Conservation (phyloP, 2,113 vertebrate species). For the Lutjanus erythropterus region DNA sequence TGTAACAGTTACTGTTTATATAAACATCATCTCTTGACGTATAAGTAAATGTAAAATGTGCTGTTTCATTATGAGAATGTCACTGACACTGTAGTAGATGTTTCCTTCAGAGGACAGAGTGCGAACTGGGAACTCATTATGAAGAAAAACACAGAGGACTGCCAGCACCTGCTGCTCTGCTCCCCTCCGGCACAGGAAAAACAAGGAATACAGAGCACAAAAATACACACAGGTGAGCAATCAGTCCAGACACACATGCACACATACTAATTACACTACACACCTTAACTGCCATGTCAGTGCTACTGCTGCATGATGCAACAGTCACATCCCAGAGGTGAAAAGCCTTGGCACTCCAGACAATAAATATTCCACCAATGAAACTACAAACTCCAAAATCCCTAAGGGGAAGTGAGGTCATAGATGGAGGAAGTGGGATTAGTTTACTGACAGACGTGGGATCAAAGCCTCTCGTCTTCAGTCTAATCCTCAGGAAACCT, state of each 20-base stretch:
- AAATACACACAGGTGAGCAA: slow-evolving; percentile 53
- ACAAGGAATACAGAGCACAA: slow-evolving; percentile 52
- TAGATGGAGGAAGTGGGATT: slow-evolving; percentile 51
- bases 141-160: slow-evolving; percentile 66
- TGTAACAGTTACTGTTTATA: neutral
- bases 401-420: slow-evolving; percentile 52
- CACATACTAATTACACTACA: slow-evolving; percentile 43
- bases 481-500: slow-evolving; percentile 56
- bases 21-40: neutral
- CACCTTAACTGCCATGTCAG: neutral
- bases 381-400: slow-evolving; percentile 35
- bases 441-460: slow-evolving; percentile 47
- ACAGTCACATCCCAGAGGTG: slow-evolving; percentile 38
- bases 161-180: slow-evolving; percentile 72
- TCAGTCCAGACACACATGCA: slow-evolving; percentile 8
- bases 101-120: slow-evolving; percentile 58
- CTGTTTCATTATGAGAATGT: slow-evolving; percentile 26
- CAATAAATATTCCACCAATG: slow-evolving; percentile 24
- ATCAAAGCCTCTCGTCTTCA: slow-evolving; percentile 54
- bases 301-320: slow-evolving; percentile 51
- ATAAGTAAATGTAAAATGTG: slow-evolving; percentile 4
- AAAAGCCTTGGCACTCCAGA: slow-evolving; percentile 1
- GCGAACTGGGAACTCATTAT: slow-evolving; percentile 79
- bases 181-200: slow-evolving; percentile 52
- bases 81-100: slow-evolving; percentile 14